Evolutionary conservation across 2,888 invertebrate species (phyloP), one percentile per base, ranked within the genome.

Genomic region (Eurois occulta): DNA sequence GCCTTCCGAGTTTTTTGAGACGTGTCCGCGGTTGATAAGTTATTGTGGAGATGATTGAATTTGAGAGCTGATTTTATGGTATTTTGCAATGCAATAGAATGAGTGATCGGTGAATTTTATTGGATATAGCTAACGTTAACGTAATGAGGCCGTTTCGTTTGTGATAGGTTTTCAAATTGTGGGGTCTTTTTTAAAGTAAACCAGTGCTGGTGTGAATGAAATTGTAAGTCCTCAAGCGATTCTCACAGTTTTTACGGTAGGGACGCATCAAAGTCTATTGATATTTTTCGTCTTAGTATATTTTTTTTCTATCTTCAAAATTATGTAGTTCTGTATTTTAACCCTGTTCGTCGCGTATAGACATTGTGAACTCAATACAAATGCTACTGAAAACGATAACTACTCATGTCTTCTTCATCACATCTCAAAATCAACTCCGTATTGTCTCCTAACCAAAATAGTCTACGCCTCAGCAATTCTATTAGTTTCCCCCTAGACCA

Each of bases 1-100:
- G 87, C 76, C 89, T 93, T 93, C 93, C 92, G 92, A 93, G 93
- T 93, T 80, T 93, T 94, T 77, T 91, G 90, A 85, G 85, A 84
- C 78, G 80, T 78, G 79, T 67, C 76, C 73, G 52, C 58, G 64
- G 41, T 82, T 68, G 82, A 81, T 87, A 80, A 87, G 69, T 75
- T 81, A 69, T 32, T 71, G 73, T 43, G 48, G 24, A 35, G 41
- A 65, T 78, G 75, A 84, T 82, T 84, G 68, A 85, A 77, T 72
- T 81, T 62, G 35, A 55, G 18, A 52, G 69, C 5, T 62, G 60
- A 64, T 70, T 67, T 86, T 78, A 78, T 64, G 48, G 38, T 35
- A 62, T 80, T 62, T 77, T 38, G 2, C 4, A 18, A 62, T 38
- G 2, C 4, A 18, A 62, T 24, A 5, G 24, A 43, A 21, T 28